Evolutionary conservation across 2,113 vertebrate species (phyloP).

Genomic region (Psephotus haematonotus): DNA sequence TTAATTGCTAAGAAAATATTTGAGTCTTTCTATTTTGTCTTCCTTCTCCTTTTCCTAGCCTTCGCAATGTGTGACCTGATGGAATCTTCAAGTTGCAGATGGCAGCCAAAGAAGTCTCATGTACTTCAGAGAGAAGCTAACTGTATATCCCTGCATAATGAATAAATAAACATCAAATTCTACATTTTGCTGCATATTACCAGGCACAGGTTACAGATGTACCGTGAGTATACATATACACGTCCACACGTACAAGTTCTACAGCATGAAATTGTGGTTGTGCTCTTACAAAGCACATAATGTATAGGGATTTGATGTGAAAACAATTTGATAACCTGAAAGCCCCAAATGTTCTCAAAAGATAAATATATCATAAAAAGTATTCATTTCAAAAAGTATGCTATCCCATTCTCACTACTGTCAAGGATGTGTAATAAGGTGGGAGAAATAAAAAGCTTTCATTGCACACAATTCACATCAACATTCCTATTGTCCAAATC

Average conservation of each 20-base stretch:
- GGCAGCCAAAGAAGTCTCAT: neutral
- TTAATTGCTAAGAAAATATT: constrained; percentile 6
- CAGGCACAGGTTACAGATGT: neutral
- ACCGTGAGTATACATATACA: neutral
- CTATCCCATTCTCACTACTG: neutral
- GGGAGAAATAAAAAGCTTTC: neutral
- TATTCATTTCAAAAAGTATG: neutral
- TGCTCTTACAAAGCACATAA: neutral
- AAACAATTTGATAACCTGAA: neutral
- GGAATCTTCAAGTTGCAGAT: neutral
- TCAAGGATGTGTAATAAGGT: neutral
- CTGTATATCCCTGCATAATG: neutral
- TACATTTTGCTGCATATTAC: neutral
- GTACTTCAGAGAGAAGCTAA: neutral
- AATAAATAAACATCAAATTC: neutral
- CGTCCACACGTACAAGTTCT: neutral
- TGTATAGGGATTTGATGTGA: neutral
- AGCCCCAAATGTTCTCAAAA: neutral
- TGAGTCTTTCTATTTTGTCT: neutral
- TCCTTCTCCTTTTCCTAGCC: neutral
- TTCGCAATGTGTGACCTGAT: neutral
- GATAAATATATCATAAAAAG: neutral
- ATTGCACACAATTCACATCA: neutral
- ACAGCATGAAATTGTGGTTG: neutral
- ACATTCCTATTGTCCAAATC: neutral